Base-by-base conservation (phyloP, 2,888 invertebrate genomes). In the Eumacrocentrus americanus region DNA sequence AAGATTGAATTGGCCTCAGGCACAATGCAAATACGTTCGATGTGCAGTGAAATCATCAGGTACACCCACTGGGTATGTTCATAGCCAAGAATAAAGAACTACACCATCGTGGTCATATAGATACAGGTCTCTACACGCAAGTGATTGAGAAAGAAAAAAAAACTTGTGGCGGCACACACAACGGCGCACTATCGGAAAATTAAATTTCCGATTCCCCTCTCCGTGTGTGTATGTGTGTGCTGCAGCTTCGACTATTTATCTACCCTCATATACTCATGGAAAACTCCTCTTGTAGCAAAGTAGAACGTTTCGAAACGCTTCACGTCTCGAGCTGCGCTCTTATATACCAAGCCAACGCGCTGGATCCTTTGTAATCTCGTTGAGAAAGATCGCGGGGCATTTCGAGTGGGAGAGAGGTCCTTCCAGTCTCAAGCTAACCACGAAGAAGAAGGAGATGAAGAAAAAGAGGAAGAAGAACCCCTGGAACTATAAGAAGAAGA, bases 281-380 rank as follows among this genome's bases (percentile, higher is more conserved):
- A 53, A 61, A 61, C 56, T 57, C 51, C 35, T 40, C 38, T 50
- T 44, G 42, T 6, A 55, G 47, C 50, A 63, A 64, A 67, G 63
- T 66, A 63, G 70, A 72, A 62, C 70, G 69, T 72, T 72, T 70
- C 70, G 58, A 74, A 72, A 67, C 68, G 70, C 62, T 75, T 72
- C 74, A 68, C 71, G 72, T 72, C 61, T 63, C 71, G 63, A 67
- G 67, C 57, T 9, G 9, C 29, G 29, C 29, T 29, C 61, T 51
- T 57, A 34, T 59, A 56, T 52, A 47, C 56, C 58, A 46, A 61
- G 38, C 50, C 35, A 69, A 68, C 67, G 63, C 29, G 7, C 25
- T 46, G 62, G 72, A 74, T 77, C 74, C 74, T 76, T 78, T 77
- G 78, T 79, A 79, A 79, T 79, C 77, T 77, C 75, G 74, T 77